Evolutionary conservation across 2,888 invertebrate genomes (phyloP).

Genomic region (Hydraecia micacea): DNA sequence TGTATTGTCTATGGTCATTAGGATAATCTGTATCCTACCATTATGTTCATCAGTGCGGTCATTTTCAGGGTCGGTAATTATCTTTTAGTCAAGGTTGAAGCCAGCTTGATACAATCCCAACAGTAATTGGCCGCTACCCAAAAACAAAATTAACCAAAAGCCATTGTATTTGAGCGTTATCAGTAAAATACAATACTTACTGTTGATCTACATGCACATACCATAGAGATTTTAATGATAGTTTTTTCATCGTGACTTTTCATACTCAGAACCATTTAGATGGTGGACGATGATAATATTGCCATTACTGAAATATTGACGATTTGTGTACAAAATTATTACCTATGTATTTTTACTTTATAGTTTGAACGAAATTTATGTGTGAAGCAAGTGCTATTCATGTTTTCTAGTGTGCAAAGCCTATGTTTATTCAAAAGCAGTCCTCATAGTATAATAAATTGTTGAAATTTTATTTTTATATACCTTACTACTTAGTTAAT

Average conservation of each 20-base stretch:
- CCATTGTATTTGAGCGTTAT: slow-evolving; percentile 42
- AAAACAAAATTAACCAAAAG: slow-evolving; percentile 45
- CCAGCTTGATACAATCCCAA: slow-evolving; percentile 57
- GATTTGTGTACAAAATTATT: slow-evolving; percentile 15
- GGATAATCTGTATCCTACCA: slow-evolving; percentile 1
- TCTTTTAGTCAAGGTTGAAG: slow-evolving; percentile 48
- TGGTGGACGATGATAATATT: neutral
- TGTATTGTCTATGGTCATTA: slow-evolving; percentile 18
- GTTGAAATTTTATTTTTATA: slow-evolving; percentile 13
- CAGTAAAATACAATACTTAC: slow-evolving; percentile 26
- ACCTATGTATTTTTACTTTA: neutral
- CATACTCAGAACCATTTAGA: slow-evolving; percentile 6
- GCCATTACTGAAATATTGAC: neutral
- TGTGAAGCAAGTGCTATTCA: neutral
- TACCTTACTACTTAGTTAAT: slow-evolving; percentile 31
- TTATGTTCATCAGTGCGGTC: slow-evolving; percentile 11
- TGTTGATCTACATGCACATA: slow-evolving; percentile 34
- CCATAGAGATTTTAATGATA: slow-evolving; percentile 44
- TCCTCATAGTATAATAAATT: slow-evolving; percentile 14
- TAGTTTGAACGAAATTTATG: slow-evolving; percentile 11
- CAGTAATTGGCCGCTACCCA: slow-evolving; percentile 59
- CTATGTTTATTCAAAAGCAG: slow-evolving; percentile 8
- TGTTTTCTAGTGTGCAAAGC: neutral
- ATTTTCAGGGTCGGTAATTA: slow-evolving; percentile 42
- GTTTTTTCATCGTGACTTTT: slow-evolving; percentile 12